A percentile compares a stretch with the other conserved stretches of the same genome.
These are phyloP conservation scores for Patella pellucida DNA, from an alignment of 2,888 invertebrate genomes.

Conservation along the genomic window DNA sequence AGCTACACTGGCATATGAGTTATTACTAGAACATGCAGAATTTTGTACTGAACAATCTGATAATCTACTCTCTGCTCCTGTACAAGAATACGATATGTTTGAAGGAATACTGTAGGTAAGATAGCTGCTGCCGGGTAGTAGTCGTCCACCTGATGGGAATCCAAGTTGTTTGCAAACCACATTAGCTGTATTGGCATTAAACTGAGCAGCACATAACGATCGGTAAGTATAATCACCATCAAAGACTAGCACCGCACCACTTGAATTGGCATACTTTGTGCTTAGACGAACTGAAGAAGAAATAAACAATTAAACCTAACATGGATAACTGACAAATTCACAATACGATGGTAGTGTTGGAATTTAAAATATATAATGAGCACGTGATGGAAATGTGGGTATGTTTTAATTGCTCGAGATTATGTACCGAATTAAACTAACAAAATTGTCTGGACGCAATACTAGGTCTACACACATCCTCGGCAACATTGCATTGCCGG, in stretches of 20 bases:
- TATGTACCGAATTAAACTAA: no score
- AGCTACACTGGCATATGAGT: no score
- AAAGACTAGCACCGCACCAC: background rate
- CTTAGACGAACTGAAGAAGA: slow-evolving; percentile 4
- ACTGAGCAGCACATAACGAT: slow-evolving; percentile 7
- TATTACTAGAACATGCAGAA: background rate
- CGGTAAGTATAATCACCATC: background rate
- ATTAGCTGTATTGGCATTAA: background rate
- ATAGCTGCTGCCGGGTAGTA: background rate
- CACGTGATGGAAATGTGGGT: no score
- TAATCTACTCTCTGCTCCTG: background rate
- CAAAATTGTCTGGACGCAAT: no score
- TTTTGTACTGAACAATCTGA: background rate
- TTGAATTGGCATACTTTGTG: background rate
- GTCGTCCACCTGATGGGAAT: background rate
- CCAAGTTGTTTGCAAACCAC: slow-evolving; percentile 14
- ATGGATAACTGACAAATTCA: no score
- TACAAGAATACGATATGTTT: background rate
- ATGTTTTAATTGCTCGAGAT: no score
- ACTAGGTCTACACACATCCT: no score
- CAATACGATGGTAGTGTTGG: no score
- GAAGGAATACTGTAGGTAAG: background rate
- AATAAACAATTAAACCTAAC: background rate
- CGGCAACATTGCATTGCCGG: no score
- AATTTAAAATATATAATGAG: no score